phyloP scores from a whole-genome alignment of 92 coral and sea anemone species.

The Parazoanthus atlanticus region DNA sequence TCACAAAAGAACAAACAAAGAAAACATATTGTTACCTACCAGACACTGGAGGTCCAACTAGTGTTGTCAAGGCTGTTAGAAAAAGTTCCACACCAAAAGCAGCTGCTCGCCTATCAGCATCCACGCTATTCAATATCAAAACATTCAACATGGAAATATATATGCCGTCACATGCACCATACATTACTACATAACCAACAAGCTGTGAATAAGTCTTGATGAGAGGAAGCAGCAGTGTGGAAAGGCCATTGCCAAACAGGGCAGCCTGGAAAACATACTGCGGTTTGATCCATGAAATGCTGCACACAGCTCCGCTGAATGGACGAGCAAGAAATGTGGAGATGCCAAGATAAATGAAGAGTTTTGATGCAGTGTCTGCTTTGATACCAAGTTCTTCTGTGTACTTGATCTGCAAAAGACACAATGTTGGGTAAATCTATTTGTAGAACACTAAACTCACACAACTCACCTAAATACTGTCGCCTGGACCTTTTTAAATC shows the following conservation, averaged over 20 bases:
- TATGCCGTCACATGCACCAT: slow-evolving; percentile 30
- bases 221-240: background rate
- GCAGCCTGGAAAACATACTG: slow-evolving; percentile 53
- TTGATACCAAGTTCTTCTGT: slow-evolving; percentile 60
- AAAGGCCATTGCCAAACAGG: slow-evolving; percentile 37
- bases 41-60: slow-evolving; percentile 23
- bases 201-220: slow-evolving; percentile 10
- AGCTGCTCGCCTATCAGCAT: background rate
- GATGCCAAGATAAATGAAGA: slow-evolving; percentile 71
- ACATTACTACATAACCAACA: slow-evolving; percentile 8
- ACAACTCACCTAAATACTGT: too few species aligned
- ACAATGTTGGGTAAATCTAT: too few species aligned
- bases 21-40: background rate
- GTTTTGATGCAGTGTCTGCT: slow-evolving; percentile 61
- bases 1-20: too few species aligned
- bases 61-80: slow-evolving; percentile 22
- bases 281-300: slow-evolving; percentile 52
- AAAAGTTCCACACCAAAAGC: slow-evolving; percentile 1
- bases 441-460: too few species aligned
- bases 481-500: too few species aligned
- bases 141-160: slow-evolving; percentile 12
- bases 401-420: slow-evolving; percentile 56
- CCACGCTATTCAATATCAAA: slow-evolving; percentile 1
- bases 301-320: slow-evolving; percentile 61
- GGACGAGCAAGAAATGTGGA: slow-evolving; percentile 65